Percentiles rank a stretch among this genome's conserved stretches.
These are phyloP conservation scores for Chionoecetes opilio DNA, from an alignment of 1,140 invertebrate genomes.

Conservation along the genomic window DNA sequence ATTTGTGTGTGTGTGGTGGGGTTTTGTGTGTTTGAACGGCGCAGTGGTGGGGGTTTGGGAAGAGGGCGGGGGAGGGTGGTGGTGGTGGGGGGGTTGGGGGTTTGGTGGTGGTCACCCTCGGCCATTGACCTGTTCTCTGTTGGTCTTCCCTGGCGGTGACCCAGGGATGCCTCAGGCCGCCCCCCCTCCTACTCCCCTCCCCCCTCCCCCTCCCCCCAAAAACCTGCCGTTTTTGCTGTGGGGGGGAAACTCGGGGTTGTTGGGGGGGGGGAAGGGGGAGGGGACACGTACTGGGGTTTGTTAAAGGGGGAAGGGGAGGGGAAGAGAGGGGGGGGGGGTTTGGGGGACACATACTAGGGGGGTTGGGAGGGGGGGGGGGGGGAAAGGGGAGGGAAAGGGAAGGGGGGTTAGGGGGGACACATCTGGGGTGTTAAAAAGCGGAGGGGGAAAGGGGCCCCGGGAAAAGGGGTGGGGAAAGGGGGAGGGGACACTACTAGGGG, in stretches of 20 bases:
- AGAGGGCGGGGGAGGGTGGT: neutral
- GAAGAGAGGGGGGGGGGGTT: too few relatives aligned
- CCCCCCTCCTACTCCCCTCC: neutral
- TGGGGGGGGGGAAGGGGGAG: neutral
- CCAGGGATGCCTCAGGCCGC: neutral
- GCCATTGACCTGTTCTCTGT: neutral
- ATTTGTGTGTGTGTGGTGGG: neutral
- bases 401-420: neutral
- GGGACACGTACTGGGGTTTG: neutral
- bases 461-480: neutral
- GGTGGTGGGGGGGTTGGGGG: conserved; percentile 5
- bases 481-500: neutral
- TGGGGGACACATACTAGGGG: too few relatives aligned
- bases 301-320: neutral
- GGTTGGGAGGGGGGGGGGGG: neutral
- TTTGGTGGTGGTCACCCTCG: neutral
- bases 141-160: neutral
- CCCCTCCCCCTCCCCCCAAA: neutral
- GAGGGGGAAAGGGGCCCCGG: neutral
- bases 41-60: neutral
- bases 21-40: neutral
- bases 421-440: neutral
- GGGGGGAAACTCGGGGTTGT: neutral
- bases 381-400: too few relatives aligned
- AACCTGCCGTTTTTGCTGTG: neutral